Evolutionary conservation across 2,113 vertebrate genomes (phyloP).

Genomic region (Arvicanthis niloticus): DNA sequence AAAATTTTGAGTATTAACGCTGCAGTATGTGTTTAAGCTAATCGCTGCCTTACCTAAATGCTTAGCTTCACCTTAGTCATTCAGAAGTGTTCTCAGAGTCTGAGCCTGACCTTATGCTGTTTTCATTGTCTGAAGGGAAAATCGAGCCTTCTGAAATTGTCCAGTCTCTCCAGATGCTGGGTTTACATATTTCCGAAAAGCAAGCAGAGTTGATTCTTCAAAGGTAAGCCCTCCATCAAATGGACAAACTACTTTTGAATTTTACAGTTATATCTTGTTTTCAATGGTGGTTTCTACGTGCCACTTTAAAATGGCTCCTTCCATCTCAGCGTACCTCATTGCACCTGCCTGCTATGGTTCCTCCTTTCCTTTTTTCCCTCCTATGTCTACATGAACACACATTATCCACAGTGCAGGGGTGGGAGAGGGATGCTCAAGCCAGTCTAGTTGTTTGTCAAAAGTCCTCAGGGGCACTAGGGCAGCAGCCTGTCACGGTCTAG

Average conservation of each 20-base stretch:
- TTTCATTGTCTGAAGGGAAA: constrained; percentile 88
- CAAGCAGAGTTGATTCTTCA: constrained; percentile 92
- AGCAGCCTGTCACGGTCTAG: not conserved
- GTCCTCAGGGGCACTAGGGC: not conserved
- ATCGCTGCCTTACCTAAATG: not conserved
- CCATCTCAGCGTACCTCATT: not conserved
- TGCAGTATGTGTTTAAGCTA: not conserved
- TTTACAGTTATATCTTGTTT: not conserved
- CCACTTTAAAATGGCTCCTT: not conserved
- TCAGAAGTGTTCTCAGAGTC: constrained; percentile 35
- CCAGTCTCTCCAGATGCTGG: constrained; percentile 92
- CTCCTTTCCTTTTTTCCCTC: not conserved
- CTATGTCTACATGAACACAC: not conserved
- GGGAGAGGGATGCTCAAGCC: not conserved
- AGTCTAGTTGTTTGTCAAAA: not conserved
- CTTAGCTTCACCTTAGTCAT: not conserved
- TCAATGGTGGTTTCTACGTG: not conserved
- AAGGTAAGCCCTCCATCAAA: constrained; percentile 87
- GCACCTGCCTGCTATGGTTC: not conserved
- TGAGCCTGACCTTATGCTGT: constrained; percentile 37
- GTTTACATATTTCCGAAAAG: constrained; percentile 90
- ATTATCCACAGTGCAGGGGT: not conserved
- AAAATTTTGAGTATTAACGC: not conserved
- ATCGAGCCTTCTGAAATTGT: constrained; percentile 96
- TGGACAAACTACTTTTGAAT: constrained; percentile 1